These are phyloP conservation scores for Morone chrysops DNA, from an alignment of 2,113 vertebrate genomes.

Conservation along the genomic window DNA sequence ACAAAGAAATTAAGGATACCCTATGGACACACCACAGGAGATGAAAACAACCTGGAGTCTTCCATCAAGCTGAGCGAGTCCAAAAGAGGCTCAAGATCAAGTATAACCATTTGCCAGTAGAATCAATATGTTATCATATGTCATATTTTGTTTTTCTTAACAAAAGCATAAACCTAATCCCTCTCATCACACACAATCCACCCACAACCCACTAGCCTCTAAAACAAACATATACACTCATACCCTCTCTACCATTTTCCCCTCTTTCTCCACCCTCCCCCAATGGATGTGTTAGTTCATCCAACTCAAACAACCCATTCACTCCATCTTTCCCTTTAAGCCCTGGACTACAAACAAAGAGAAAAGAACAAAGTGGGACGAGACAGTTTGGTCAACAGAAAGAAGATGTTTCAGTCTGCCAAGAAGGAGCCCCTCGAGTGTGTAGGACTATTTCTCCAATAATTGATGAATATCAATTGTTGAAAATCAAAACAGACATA, in stretches of 20 bases:
- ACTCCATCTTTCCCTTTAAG: conserved; percentile 26
- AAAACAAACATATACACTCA: conserved; percentile 6
- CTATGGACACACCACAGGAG: background rate
- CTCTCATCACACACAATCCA: conserved; percentile 4
- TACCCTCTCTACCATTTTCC: background rate
- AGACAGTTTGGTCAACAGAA: conserved; percentile 33
- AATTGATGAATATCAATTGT: background rate
- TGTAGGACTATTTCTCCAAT: background rate
- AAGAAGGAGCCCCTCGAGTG: background rate
- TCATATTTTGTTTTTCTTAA: conserved; percentile 36
- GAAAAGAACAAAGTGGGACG: background rate
- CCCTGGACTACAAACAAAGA: conserved; percentile 29
- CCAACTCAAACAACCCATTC: conserved; percentile 30
- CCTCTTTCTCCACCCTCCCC: background rate
- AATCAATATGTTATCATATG: background rate
- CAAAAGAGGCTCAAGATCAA: conserved; percentile 5
- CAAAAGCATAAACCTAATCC: conserved; percentile 34
- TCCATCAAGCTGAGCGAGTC: background rate
- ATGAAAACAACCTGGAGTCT: conserved; percentile 6
- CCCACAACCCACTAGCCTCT: conserved; percentile 8
- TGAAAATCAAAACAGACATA: conserved; percentile 14
- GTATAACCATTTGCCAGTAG: conserved; percentile 16
- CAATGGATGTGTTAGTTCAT: background rate
- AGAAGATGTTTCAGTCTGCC: background rate
- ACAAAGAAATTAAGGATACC: background rate